These are phyloP conservation scores for Timema podura DNA, from an alignment of 2,888 invertebrate species.

Conservation along the genomic window DNA sequence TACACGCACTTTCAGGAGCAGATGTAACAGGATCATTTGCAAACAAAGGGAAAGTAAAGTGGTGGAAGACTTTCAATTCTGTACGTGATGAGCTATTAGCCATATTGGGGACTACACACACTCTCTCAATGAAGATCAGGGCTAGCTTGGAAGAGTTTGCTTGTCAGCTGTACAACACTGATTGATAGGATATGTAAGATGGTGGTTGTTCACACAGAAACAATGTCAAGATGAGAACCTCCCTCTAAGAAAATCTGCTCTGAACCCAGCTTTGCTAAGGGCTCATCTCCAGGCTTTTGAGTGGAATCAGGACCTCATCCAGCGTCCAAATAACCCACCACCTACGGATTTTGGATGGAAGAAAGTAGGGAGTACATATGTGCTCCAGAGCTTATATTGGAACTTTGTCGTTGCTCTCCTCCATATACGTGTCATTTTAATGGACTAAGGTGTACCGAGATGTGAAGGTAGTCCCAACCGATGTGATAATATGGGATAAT, in stretches of 20 bases:
- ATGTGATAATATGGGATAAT: not conserved
- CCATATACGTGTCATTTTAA: not conserved
- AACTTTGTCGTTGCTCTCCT: conserved; percentile 12
- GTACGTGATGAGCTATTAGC: not conserved
- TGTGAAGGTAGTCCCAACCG: not conserved
- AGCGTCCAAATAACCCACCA: not conserved
- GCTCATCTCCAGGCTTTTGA: conserved; percentile 5
- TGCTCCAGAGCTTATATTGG: not conserved
- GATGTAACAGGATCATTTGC: conserved; percentile 11
- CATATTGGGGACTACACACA: not conserved
- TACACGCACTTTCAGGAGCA: conserved; percentile 8
- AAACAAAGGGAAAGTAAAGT: conserved; percentile 4
- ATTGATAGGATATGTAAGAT: not conserved
- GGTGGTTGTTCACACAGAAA: conserved; percentile 2
- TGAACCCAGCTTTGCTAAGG: conserved; percentile 7
- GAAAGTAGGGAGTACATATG: not conserved
- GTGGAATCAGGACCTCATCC: conserved; percentile 4
- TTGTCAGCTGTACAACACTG: conserved; percentile 1
- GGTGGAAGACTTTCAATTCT: conserved; percentile 1
- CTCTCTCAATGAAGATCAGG: not conserved
- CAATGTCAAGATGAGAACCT: not conserved
- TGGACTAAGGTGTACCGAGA: conserved; percentile 1
- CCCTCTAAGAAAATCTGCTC: not conserved
- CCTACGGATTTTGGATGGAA: not conserved
- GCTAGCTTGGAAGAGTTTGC: not conserved